Base-by-base conservation (phyloP, 53 echinoderm and acorn worm genomes). In the Paelopatides confundens region DNA sequence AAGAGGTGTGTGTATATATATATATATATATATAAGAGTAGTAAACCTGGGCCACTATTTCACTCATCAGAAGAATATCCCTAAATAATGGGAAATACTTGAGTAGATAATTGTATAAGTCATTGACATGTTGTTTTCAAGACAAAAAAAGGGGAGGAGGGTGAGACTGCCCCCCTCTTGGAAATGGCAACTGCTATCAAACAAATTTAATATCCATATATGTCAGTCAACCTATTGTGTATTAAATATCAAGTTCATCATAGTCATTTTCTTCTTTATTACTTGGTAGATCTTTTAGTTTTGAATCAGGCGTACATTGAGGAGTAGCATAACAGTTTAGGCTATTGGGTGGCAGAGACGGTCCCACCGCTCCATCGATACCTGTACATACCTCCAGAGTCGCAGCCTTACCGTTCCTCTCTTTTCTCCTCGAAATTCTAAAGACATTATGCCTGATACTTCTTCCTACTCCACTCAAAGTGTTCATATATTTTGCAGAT, bases 401-500 rank as follows among this genome's bases (percentile, higher is more conserved):
- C 6, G 47, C 53, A 79, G 28, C 17, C 18, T 79, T 79, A 34
- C 3, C 27, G 14, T 31, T 30, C 21, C 46, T 79, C 31, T 49
- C 50, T 53, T 79, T 79, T 33, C 51, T 79, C 79, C 11, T 79
- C 5, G 79, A 52, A 31, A 79, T 52, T 12, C 79, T 79, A 34
- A 79, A 79, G 58, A 79, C 79, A 36, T 40, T 39, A 54, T 52
- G 52, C 3, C 79, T 47, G 31, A 18, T 79, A 47, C 30, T 52
- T 31, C 52, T 79, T 18, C 46, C 79, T 33, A 14, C 53, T 50
- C 68, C 68, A 0, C 51, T 28, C 53, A 79, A 27, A 24, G 79
- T 79, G 33, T 79, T 79, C 79, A 79, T 79, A 21, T 79, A 79
- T 32, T 79, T 79, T 7, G 48, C 50, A 15, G 79, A 79, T 9